A percentile compares a stretch with the other conserved stretches of the same genome.
Evolutionary conservation across 1,140 invertebrate genomes (phyloP).

Genomic region (Polypedilum vanderplanki): DNA sequence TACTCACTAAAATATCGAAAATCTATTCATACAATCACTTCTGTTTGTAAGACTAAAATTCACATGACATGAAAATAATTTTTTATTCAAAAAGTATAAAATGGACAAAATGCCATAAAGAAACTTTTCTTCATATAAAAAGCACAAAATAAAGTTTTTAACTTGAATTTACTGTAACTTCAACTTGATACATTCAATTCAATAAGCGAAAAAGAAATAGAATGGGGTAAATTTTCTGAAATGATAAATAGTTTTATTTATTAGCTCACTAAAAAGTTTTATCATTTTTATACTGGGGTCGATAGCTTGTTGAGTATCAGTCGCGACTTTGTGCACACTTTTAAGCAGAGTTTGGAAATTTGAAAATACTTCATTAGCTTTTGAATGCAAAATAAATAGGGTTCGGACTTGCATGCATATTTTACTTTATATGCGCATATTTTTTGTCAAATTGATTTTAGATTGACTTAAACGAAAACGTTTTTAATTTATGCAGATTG

Average conservation of each 20-base stretch:
- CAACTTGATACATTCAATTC: neutral
- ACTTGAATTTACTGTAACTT: neutral
- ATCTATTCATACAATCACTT: too few species aligned
- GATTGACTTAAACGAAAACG: too few species aligned
- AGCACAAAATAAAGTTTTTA: slow-evolving; percentile 4
- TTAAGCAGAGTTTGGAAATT: too few species aligned
- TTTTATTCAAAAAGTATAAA: neutral
- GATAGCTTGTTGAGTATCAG: slow-evolving; percentile 21
- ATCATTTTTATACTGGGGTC: slow-evolving; percentile 21
- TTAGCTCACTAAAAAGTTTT: slow-evolving; percentile 22
- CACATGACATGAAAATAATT: neutral
- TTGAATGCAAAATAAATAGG: too few species aligned
- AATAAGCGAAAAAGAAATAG: too few species aligned
- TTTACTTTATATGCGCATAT: too few species aligned
- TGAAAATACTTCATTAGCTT: too few species aligned
- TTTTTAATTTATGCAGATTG: too few species aligned
- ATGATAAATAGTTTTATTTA: slow-evolving; percentile 29
- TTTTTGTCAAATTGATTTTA: too few species aligned
- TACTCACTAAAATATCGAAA: too few species aligned
- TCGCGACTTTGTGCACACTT: slow-evolving; percentile 5
- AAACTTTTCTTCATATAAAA: neutral
- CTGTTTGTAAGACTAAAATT: too few species aligned
- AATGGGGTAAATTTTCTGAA: neutral
- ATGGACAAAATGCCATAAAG: neutral
- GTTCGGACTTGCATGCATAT: too few species aligned